Evolutionary conservation across 2,797 vertebrate species (phyloP).

Genomic region (Gallinago solitaria): DNA sequence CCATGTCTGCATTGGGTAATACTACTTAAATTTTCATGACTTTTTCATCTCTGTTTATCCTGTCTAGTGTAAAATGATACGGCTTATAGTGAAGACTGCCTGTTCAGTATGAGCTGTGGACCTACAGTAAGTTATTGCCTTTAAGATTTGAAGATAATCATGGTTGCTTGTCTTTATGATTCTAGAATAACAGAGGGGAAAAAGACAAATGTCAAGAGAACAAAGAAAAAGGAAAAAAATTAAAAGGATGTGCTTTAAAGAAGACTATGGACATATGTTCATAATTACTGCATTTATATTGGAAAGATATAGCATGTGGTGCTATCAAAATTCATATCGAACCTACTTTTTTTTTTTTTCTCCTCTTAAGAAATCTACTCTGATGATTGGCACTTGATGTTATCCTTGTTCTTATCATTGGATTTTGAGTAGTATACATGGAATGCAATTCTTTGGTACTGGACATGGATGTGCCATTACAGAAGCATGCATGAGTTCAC

Average conservation of each 20-base stretch:
- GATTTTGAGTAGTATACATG: not conserved
- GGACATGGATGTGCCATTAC: not conserved
- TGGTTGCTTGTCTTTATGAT: not conserved
- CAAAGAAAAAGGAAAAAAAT: not conserved
- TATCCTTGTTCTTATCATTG: not conserved
- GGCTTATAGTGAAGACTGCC: not conserved
- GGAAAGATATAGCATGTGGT: not conserved
- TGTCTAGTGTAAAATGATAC: not conserved
- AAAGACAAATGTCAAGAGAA: not conserved
- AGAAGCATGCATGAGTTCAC: slow-evolving; percentile 43
- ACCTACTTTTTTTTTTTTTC: not conserved
- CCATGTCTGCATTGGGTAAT: not conserved
- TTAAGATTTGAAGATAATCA: not conserved
- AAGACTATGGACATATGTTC: not conserved
- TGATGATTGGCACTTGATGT: not conserved
- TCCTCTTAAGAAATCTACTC: not conserved
- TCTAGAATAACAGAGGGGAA: not conserved
- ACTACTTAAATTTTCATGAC: not conserved
- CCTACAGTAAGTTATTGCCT: not conserved
- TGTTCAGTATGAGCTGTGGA: not conserved
- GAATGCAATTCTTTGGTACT: not conserved
- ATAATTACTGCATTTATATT: not conserved
- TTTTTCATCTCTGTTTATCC: not conserved
- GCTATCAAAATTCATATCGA: not conserved
- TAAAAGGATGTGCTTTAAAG: not conserved